Evolutionary conservation across 2,797 vertebrate genomes (phyloP).

Genomic region (Poliocrania exsul): DNA sequence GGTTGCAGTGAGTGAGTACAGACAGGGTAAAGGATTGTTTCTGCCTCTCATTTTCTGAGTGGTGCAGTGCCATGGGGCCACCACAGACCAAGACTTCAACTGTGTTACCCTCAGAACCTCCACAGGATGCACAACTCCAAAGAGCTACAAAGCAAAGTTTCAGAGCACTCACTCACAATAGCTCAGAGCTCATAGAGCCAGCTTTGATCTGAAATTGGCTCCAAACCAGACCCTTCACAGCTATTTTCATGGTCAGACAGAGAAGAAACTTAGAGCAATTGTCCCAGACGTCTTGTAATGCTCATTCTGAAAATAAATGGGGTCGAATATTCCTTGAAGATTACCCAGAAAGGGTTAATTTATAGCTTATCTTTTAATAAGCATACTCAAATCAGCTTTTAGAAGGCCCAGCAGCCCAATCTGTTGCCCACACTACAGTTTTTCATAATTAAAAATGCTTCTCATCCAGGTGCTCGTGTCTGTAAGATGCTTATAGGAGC

Average conservation of each 20-base stretch:
- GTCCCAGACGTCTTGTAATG: background rate
- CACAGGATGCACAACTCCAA: rapidly evolving
- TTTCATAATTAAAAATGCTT: conserved; percentile 12
- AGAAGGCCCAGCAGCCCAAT: background rate
- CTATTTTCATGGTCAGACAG: background rate
- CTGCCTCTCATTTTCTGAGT: background rate
- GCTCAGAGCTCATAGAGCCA: background rate
- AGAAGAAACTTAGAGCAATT: background rate
- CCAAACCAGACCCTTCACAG: background rate
- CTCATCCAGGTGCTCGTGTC: background rate
- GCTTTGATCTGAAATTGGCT: background rate
- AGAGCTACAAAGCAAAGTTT: background rate
- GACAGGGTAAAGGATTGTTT: background rate
- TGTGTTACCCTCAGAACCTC: background rate
- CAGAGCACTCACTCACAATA: background rate
- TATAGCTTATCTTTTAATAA: background rate
- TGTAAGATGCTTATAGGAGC: conserved; percentile 16
- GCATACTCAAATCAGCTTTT: background rate
- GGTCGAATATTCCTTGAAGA: background rate
- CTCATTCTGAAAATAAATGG: background rate
- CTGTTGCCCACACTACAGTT: background rate
- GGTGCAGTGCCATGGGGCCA: background rate
- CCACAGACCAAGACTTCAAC: background rate
- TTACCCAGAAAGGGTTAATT: background rate
- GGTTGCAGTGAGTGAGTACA: background rate